Evolutionary conservation across 2,797 vertebrate species (phyloP).

Genomic region (Enteromius radiatus): DNA sequence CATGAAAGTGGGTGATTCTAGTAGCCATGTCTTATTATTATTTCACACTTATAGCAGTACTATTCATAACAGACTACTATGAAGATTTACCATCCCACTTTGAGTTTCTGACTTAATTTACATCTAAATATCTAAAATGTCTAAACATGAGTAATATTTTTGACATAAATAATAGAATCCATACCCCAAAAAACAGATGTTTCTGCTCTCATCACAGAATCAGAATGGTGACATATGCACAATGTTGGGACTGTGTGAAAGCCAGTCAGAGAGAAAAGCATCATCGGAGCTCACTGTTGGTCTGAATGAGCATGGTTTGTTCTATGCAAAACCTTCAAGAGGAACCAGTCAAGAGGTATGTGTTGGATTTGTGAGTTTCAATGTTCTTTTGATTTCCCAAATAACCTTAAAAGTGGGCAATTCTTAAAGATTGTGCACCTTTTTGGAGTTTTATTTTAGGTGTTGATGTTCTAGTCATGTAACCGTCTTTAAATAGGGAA

Average conservation of each 20-base stretch:
- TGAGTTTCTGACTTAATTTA: background rate
- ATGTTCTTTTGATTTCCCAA: too few relatives aligned
- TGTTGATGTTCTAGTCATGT: too few relatives aligned
- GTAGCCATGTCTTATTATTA: background rate
- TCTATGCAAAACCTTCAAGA: conserved; percentile 15
- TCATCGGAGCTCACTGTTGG: conserved; percentile 35
- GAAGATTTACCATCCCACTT: background rate
- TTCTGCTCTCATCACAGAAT: conserved; percentile 48
- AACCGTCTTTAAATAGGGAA: too few relatives aligned
- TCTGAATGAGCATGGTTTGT: conserved; percentile 30
- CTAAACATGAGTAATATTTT: background rate
- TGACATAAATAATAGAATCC: background rate
- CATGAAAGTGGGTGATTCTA: background rate
- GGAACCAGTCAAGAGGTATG: conserved; percentile 48
- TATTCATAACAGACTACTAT: background rate
- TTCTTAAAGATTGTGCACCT: background rate
- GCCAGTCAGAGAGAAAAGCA: conserved; percentile 51
- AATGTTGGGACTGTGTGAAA: conserved; percentile 71
- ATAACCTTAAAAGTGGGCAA: background rate
- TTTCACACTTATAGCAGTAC: background rate
- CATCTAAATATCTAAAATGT: background rate
- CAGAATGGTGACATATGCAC: conserved; percentile 69
- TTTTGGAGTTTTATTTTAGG: too few relatives aligned
- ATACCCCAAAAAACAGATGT: background rate
- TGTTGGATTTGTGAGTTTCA: too few relatives aligned